Evolutionary conservation across 2,797 vertebrate genomes (phyloP).

Genomic region (Naso thynnoides): DNA sequence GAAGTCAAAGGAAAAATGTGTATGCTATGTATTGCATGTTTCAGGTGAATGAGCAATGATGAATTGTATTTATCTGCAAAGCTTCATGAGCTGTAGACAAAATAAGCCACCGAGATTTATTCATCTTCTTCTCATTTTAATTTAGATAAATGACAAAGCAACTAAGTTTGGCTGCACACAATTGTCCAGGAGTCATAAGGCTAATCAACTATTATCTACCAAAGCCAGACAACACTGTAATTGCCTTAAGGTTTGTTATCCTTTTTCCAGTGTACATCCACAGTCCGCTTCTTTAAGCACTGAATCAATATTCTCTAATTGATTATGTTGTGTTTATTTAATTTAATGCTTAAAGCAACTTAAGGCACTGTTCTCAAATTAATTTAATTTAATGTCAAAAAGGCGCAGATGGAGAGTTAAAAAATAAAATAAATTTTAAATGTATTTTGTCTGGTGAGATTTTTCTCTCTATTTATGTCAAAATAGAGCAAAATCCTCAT

Average conservation of each 20-base stretch:
- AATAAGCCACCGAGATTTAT: conserved; percentile 33
- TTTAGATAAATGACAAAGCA: conserved; percentile 52
- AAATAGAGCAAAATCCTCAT: not conserved
- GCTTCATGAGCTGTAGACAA: not conserved
- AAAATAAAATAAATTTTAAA: not conserved
- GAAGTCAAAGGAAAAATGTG: not conserved
- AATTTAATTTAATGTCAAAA: conserved; percentile 4
- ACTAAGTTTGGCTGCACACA: conserved; percentile 35
- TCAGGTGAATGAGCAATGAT: not conserved
- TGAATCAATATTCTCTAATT: conserved; percentile 51
- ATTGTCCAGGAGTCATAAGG: conserved; percentile 49
- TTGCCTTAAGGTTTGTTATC: conserved; percentile 27
- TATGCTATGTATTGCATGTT: not conserved
- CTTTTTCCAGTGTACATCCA: conserved; percentile 33
- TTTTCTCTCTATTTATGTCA: not conserved
- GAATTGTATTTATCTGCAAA: conserved; percentile 23
- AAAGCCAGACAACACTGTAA: conserved; percentile 41
- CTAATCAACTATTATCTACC: conserved; percentile 53
- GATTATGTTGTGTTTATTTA: conserved; percentile 57
- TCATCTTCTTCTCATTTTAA: conserved; percentile 43
- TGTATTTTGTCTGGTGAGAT: not conserved
- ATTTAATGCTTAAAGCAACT: conserved; percentile 45
- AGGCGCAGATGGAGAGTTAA: not conserved
- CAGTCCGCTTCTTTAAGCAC: conserved; percentile 49
- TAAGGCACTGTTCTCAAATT: conserved; percentile 28